A percentile compares a stretch with the other conserved stretches of the same genome.
Conservation (phyloP, 2,888 invertebrate genomes). For the Agrochola lota region DNA sequence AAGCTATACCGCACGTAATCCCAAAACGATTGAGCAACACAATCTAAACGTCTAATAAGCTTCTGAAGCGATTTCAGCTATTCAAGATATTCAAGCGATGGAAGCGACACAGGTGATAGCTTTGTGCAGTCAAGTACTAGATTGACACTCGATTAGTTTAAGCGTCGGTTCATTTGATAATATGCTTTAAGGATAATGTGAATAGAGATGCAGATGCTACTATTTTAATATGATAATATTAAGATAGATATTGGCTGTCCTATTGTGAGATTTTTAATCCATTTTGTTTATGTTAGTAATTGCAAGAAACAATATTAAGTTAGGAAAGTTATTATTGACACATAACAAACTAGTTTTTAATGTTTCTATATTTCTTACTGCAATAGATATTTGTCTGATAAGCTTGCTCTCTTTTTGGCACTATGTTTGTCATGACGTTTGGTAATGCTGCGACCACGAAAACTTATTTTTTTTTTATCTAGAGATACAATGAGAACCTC, state of each 20-base stretch:
- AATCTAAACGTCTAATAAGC: conserved; percentile 8
- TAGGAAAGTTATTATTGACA: background rate
- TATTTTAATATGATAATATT: background rate
- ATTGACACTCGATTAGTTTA: conserved; percentile 35
- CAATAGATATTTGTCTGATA: background rate
- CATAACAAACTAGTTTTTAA: background rate
- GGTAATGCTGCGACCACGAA: background rate
- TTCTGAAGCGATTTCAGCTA: conserved; percentile 28
- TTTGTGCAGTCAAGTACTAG: conserved; percentile 30
- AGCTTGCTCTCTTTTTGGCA: background rate
- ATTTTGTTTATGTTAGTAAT: background rate
- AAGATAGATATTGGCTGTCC: background rate
- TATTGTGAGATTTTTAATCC: background rate
- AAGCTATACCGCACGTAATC: conserved; percentile 1
- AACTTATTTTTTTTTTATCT: too few relatives aligned
- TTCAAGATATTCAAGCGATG: conserved; percentile 16
- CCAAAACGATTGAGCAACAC: conserved; percentile 11
- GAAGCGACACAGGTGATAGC: conserved; percentile 32
- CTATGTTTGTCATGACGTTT: background rate
- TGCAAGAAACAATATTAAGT: too few relatives aligned
- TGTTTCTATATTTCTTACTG: too few relatives aligned
- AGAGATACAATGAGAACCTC: too few relatives aligned
- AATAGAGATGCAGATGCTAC: conserved; percentile 6
- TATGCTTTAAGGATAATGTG: background rate
- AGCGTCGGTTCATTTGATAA: conserved; percentile 10